These are phyloP conservation scores for Eira barbara DNA, from an alignment of 2,113 vertebrate genomes.

Conservation along the genomic window DNA sequence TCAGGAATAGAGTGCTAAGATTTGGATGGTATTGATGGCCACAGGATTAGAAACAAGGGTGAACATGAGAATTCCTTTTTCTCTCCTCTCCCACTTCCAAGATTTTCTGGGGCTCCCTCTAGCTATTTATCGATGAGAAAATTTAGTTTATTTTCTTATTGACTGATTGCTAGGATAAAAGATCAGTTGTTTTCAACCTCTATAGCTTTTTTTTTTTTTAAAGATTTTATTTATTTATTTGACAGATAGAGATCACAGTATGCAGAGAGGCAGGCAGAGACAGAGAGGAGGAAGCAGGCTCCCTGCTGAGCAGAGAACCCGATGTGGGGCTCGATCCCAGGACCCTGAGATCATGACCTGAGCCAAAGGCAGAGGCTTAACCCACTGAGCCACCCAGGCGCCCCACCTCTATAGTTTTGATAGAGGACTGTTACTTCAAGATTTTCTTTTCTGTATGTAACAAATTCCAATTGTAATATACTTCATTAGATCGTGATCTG, in stretches of 20 bases:
- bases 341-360: no score
- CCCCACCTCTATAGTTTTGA: background rate
- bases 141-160: constrained; percentile 13
- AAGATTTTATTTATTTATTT: no score
- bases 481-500: background rate
- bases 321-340: no score
- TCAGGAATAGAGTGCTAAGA: background rate
- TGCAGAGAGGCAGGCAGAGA: no score
- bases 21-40: background rate
- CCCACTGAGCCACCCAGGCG: no score
- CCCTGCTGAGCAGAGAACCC: no score
- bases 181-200: background rate
- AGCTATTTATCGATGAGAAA: background rate
- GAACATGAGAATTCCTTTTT: constrained; percentile 11
- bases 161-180: background rate
- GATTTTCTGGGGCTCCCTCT: background rate
- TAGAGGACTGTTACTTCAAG: background rate
- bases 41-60: background rate
- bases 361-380: no score
- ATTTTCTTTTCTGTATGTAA: background rate
- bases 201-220: no score
- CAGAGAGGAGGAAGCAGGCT: no score
- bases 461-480: background rate
- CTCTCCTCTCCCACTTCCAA: background rate
- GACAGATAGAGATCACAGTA: no score